Evolutionary conservation across 2,113 vertebrate genomes (phyloP).

Genomic region (Lasiurus cinereus): DNA sequence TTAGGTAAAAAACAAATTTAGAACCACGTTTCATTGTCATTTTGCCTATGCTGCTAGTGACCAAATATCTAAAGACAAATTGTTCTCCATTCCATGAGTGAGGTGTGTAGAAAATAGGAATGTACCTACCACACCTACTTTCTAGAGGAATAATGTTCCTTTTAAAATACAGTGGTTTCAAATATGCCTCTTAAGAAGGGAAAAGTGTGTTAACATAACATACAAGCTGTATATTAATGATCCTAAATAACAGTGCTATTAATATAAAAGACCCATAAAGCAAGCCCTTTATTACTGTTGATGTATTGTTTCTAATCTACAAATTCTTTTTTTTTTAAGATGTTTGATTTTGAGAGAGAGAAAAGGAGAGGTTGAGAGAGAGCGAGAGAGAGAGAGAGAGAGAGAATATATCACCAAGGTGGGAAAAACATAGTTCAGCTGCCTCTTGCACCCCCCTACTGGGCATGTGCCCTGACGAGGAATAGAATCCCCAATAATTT

Average conservation of each 20-base stretch:
- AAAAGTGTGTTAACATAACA: neutral
- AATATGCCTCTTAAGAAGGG: neutral
- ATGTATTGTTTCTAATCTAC: neutral
- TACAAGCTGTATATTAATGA: neutral
- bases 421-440: neutral
- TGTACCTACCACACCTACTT: neutral
- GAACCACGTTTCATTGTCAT: neutral
- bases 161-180: conserved; percentile 4
- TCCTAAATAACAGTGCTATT: neutral
- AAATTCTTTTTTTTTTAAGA: neutral
- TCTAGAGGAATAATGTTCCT: neutral
- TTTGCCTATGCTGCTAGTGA: neutral
- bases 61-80: neutral
- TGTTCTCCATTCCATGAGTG: neutral
- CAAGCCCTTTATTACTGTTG: neutral
- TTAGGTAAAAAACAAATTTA: neutral
- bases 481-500: neutral
- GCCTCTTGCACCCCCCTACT: neutral
- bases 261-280: neutral
- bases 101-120: neutral
- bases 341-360: neutral
- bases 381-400: neutral
- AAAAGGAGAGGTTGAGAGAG: neutral
- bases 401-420: neutral
- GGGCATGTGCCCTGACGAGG: neutral